Evolutionary conservation across 1,140 invertebrate genomes (phyloP), one percentile per base, ranked within the genome.

Genomic region (Lanistes nyassanus): DNA sequence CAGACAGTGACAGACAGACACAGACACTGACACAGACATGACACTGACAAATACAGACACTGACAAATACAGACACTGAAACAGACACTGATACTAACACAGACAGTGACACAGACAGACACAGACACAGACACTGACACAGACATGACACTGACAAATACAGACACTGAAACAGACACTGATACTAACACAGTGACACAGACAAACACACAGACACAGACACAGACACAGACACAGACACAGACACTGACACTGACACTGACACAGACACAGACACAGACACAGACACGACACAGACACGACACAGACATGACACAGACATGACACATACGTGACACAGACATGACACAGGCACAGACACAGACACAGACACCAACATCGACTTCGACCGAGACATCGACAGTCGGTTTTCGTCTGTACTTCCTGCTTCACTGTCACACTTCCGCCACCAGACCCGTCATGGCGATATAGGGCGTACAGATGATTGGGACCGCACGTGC

Each of bases 261-360:
- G 26, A 67, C 65, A 67, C 65, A 67, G 26, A 67, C 65, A 67
- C 65, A 67, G 26, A 67, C 65, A 67, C 65, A 67, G 2, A 67
- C 65, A 67, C 65, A 67, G 26, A 67, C 2, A 0, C n/a, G n/a
- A n/a, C n/a, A n/a, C n/a, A n/a, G n/a, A n/a, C n/a, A n/a, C n/a
- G n/a, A n/a, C n/a, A n/a, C n/a, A n/a, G n/a, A n/a, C n/a, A n/a
- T n/a, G n/a, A n/a, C n/a, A n/a, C n/a, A n/a, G n/a, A n/a, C n/a
- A 0, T 1, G 0, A 29, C 65, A 6, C 65, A 1, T 19, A n/a
- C 21, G 19, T 19, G 19, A 19, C 2, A n/a, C 19, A 19, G 1
- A n/a, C 19, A 19, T 19, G 19, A 65, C 21, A 21, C 21, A 31
- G 16, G n/a, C 67, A 58, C 34, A 16, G n/a, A 23, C 70, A 72